Base-by-base conservation (phyloP, 2,797 vertebrate species). In the Rhinogobio ventralis region DNA sequence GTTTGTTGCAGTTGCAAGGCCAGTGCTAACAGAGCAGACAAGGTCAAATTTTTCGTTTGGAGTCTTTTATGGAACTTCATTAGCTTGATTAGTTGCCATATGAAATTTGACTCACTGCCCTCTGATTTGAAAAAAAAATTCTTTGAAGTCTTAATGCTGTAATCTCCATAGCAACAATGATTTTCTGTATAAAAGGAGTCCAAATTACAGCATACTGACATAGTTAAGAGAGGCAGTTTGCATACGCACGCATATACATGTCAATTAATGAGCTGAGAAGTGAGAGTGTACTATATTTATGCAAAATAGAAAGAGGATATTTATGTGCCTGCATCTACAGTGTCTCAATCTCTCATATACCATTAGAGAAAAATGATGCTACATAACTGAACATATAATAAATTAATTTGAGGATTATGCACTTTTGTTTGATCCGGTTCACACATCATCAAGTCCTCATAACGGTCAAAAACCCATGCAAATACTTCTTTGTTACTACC, bases 131-230 rank as follows among this genome's bases (percentile, higher is more conserved):
- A 28, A 36, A 46, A 28, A 36, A 78, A 62, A 79, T 46, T 20
- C 57, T 78, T 79, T 79, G 57, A 64, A 49, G 39, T 79, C 17
- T 46, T 64, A 64, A 46, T 53, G 57, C 42, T 83, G 81, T 73
- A 36, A 73, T 83, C 45, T 60, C 85, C 69, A 73, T 79, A 73
- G 85, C 75, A 86, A 85, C 80, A 76, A 62, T 39, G 30, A 42
- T 28, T 57, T 84, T 25, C 4, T 19, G 19, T 30, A 30, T 19
- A 20, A 71, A 46, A 57, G 14, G 62, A 67, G 51, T 81, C 19
- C 0, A 14, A 81, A 71, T 28, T 45, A 33, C 53, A 77, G n/a
- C 46, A 53, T 25, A 14, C 49, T 77, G 46, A 45, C 30, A 72
- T 72, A 17, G 0, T 75, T 49, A 71, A 67, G 17, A 51, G 13